Evolutionary conservation across 2,888 invertebrate species (phyloP), one percentile per base, ranked within the genome.

Genomic region (Agrypnus murinus): DNA sequence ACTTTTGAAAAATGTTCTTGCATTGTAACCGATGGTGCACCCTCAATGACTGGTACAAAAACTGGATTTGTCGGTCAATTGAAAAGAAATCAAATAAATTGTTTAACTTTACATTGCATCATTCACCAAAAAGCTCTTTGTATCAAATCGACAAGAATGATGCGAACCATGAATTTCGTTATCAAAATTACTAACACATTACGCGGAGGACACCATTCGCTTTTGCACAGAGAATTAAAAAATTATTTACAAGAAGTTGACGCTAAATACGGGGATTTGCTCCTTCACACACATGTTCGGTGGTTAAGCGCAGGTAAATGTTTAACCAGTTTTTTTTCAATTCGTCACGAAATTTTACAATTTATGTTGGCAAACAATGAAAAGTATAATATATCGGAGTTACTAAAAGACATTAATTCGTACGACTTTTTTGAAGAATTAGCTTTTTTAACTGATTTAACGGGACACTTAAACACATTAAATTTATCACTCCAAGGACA

Each of bases 281-380:
- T 74, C 14, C 32, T 74, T 59, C 67, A 69, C 66, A 74, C 71
- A 62, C 53, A 75, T 57, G 73, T 73, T 65, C 65, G 74, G 34
- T 73, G 66, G 71, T 68, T 74, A 65, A 74, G 69, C 73, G 67
- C 69, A 64, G 71, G 65, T 38, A 73, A 71, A 46, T 71, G 72
- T 46, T 53, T 73, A 25, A 57, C 70, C 48, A 58, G 64, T 36
- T 74, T 74, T 62, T 66, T 71, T 58, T 62, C 53, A 50, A 64
- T 64, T 25, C 43, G 69, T 53, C 68, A 72, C 36, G 55, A 67
- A 65, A 65, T 71, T 62, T 64, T 46, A 32, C 34, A 25, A 45
- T 72, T 70, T 64, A 67, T 62, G 46, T 53, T n/a, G n/a, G n/a
- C n/a, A n/a, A n/a, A n/a, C n/a, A n/a, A n/a, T n/a, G n/a, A n/a